Conservation (phyloP, 2,113 vertebrate genomes). For the Pseudopodoces humilis region DNA sequence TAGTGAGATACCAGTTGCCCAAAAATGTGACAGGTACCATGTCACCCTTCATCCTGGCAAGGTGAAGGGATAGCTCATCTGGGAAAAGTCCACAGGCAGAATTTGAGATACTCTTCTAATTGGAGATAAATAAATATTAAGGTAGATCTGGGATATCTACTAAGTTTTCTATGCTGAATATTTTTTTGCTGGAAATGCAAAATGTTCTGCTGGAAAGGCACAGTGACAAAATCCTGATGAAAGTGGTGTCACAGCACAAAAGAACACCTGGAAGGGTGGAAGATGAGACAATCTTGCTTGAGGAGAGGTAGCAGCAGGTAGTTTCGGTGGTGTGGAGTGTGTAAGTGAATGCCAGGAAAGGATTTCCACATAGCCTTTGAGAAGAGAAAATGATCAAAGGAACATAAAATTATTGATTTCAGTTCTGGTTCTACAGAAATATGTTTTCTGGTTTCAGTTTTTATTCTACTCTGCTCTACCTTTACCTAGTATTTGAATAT, state of each 20-base stretch:
- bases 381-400: neutral
- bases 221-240: neutral
- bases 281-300: neutral
- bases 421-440: neutral
- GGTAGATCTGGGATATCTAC: neutral
- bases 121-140: neutral
- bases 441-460: neutral
- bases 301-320: neutral
- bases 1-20: neutral
- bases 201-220: neutral
- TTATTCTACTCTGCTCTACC: neutral
- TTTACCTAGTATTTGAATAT: neutral
- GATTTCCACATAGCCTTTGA: neutral
- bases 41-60: rapidly evolving
- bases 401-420: neutral
- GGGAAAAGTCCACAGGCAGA: neutral
- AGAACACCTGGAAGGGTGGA: neutral
- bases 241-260: neutral
- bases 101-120: neutral
- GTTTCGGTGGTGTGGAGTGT: neutral
- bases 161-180: neutral
- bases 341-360: neutral
- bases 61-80: neutral
- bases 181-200: neutral
- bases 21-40: rapidly evolving